A percentile compares a stretch with the other conserved stretches of the same genome.
phyloP scores from a whole-genome alignment of 2,888 invertebrate genomes.

The Helicoverpa assulta region DNA sequence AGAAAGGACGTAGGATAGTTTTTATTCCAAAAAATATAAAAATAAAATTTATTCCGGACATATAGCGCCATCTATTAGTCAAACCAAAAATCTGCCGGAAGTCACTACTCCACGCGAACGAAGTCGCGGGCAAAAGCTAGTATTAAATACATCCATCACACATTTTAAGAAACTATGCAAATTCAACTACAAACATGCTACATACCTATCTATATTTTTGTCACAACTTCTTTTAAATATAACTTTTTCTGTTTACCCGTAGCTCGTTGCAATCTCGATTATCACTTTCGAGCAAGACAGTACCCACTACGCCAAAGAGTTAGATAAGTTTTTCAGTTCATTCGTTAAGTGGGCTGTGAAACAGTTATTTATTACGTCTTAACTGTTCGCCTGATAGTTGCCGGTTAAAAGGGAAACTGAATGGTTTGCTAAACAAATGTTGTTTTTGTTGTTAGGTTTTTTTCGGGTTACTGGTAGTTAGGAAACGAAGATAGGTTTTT shows the following conservation, averaged over 20 bases:
- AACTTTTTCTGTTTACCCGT: background rate
- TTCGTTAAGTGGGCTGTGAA: constrained; percentile 87
- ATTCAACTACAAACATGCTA: background rate
- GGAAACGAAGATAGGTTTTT: background rate
- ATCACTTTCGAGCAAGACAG: constrained; percentile 51
- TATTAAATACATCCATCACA: too few relatives aligned
- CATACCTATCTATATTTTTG: background rate
- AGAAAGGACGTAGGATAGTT: too few relatives aligned
- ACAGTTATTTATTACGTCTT: constrained; percentile 82
- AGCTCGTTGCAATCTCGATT: background rate
- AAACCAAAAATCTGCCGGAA: too few relatives aligned
- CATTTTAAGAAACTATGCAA: background rate
- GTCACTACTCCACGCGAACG: too few relatives aligned
- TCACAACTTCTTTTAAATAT: background rate
- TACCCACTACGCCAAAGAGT: constrained; percentile 67
- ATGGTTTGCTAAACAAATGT: constrained; percentile 58
- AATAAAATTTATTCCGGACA: too few relatives aligned
- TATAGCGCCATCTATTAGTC: too few relatives aligned
- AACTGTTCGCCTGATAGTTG: constrained; percentile 76
- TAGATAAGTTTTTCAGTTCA: constrained; percentile 88
- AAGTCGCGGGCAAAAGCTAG: too few relatives aligned
- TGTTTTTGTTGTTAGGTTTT: constrained; percentile 20
- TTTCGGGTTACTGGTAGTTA: constrained; percentile 31
- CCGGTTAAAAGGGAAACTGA: constrained; percentile 69
- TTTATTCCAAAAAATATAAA: too few relatives aligned